Evolutionary conservation across 2,113 vertebrate genomes (phyloP).

Genomic region (Taurulus bubalis): DNA sequence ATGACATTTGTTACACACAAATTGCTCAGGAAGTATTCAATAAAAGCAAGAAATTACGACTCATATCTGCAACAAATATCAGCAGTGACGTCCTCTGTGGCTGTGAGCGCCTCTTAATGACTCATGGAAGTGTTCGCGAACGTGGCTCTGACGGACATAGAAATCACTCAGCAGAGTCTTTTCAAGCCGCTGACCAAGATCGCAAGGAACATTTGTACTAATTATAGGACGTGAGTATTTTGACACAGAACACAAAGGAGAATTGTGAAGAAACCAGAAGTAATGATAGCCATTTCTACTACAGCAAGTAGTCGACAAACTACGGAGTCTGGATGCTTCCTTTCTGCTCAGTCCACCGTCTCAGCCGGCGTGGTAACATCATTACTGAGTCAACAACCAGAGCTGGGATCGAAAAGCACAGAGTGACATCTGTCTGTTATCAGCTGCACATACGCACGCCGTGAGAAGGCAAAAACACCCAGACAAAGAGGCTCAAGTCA

Average conservation of each 20-base stretch:
- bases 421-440: conserved; percentile 75
- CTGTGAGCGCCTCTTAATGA: conserved; percentile 65
- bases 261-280: conserved; percentile 29
- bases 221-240: conserved; percentile 44
- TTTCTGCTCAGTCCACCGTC: conserved; percentile 7
- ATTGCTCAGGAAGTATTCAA: conserved; percentile 41
- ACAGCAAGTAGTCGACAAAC: conserved; percentile 9
- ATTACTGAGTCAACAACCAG: conserved; percentile 71
- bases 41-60: conserved; percentile 67
- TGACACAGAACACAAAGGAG: conserved; percentile 21
- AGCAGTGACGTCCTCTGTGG: conserved; percentile 73
- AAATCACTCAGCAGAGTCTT: conserved; percentile 41
- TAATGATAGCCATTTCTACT: conserved; percentile 33
- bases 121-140: conserved; percentile 56
- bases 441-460: conserved; percentile 66
- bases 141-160: conserved; percentile 58
- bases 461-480: conserved; percentile 60
- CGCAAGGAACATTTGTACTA: conserved; percentile 28
- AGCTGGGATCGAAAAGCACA: conserved; percentile 69
- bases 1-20: conserved; percentile 38
- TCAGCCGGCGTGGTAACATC: conserved; percentile 57
- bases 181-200: conserved; percentile 33
- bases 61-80: conserved; percentile 77
- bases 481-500: conserved; percentile 70
- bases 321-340: neutral